Base-by-base conservation (phyloP, 1,140 invertebrate genomes). In the Orius laevigatus region DNA sequence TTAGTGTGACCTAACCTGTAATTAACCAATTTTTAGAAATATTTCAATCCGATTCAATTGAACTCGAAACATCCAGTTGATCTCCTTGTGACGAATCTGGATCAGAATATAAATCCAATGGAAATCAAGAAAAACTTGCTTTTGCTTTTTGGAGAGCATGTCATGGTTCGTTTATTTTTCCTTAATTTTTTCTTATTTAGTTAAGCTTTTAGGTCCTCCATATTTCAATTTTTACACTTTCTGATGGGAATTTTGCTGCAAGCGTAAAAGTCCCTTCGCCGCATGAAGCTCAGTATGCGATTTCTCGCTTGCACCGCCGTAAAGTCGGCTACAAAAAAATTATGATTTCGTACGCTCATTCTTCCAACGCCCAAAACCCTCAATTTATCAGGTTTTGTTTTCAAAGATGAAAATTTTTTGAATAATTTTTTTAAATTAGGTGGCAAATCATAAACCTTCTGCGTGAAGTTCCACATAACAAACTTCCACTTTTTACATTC, bases 291-390 rank as follows among this genome's bases (percentile, higher is more conserved):
- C 79, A 87, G 56, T 81, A 77, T 59, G 79, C 82, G 8, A 87
- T 90, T 47, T 84, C 84, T 3, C 79, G 84, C 58, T 69, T 90
- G 31, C 85, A 90, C 58, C 70, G 82, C 18, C 76, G 78, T 50
- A 84, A 84, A 67, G 73, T 89, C 55, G 86, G 85, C 8, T 79
- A 78, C 55, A 88, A 86, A 57, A 67, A 84, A 45, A 85, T 90
- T 51, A 65, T 81, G 42, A 86, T 90, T 46, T 76, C 82, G 1
- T 78, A 86, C 58, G 73, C 71, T 25, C 75, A 76, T 53, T 72
- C 59, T 57, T 71, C 73, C 33, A 69, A 72, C 9, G 71, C 75
- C 4, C 56, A 57, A 14, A 76, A 80, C 63, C 71, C 74, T 8
- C 73, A 75, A 38, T 70, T 77, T 36, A 62, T 84, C 12, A 74